phyloP scores from a whole-genome alignment of 2,888 invertebrate species.

The Apotomis capreana region DNA sequence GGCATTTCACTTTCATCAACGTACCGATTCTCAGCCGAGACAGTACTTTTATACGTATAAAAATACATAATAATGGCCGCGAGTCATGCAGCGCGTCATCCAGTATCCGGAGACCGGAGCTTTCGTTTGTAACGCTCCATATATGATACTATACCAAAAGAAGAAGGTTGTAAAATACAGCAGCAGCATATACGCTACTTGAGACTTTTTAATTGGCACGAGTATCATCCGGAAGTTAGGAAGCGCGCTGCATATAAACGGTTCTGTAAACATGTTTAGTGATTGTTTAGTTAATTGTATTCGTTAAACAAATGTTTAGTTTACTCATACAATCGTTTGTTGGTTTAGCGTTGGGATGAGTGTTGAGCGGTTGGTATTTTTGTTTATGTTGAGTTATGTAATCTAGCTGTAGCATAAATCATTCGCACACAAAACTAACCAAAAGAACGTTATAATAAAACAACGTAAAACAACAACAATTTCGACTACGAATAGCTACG shows the following conservation, averaged over 20 bases:
- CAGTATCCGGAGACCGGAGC: constrained; percentile 7
- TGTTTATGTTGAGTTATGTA: not conserved
- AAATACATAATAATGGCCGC: constrained; percentile 21
- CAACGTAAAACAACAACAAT: not conserved
- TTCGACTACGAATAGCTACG: constrained; percentile 1
- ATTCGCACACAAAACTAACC: not conserved
- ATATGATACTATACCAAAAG: not conserved
- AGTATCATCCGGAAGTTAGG: constrained; percentile 30
- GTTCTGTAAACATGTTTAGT: constrained; percentile 27
- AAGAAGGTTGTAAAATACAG: not conserved
- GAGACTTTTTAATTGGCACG: constrained; percentile 2
- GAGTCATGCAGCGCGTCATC: constrained; percentile 26
- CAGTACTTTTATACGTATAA: constrained; percentile 28
- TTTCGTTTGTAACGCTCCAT: constrained; percentile 29
- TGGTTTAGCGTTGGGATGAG: constrained; percentile 11
- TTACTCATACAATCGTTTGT: constrained; percentile 22
- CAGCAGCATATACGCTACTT: not conserved
- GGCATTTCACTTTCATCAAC: constrained; percentile 38
- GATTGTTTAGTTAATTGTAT: constrained; percentile 16
- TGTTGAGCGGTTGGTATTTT: not conserved
- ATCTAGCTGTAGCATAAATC: not conserved
- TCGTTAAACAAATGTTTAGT: constrained; percentile 29
- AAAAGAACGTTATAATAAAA: not conserved
- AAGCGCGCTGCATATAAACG: constrained; percentile 27
- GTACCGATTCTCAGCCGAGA: constrained; percentile 6